Evolutionary conservation across 2,113 vertebrate genomes (phyloP).

Genomic region (Micromys minutus): DNA sequence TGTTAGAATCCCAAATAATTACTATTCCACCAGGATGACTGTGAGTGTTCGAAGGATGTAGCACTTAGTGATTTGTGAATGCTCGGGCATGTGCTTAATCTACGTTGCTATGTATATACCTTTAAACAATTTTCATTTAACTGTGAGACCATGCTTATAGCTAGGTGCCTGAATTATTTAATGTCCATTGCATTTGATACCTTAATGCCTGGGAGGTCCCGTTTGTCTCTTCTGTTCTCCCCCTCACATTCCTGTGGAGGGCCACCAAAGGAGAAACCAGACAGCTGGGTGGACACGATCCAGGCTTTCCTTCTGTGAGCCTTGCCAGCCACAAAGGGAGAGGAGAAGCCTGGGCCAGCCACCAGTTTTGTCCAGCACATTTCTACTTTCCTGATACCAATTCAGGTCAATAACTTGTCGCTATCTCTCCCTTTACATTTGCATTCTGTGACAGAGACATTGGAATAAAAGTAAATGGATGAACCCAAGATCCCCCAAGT

Average conservation of each 20-base stretch:
- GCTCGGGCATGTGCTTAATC: background rate
- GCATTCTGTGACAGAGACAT: background rate
- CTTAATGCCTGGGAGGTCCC: conserved; percentile 56
- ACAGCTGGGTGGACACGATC: conserved; percentile 41
- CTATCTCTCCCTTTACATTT: background rate
- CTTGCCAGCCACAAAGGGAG: conserved; percentile 42
- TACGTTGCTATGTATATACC: background rate
- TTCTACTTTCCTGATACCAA: background rate
- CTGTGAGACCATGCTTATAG: background rate
- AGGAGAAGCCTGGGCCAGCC: background rate
- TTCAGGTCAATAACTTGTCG: background rate
- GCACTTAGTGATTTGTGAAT: background rate
- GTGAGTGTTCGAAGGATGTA: background rate
- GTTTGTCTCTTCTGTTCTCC: background rate
- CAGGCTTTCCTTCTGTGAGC: conserved; percentile 2
- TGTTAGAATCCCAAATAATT: background rate
- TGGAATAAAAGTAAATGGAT: background rate
- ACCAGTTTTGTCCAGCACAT: background rate
- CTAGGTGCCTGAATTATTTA: background rate
- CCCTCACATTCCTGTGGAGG: conserved; percentile 59
- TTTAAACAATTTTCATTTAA: conserved; percentile 4
- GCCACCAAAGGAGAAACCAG: conserved; percentile 64
- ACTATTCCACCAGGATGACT: background rate
- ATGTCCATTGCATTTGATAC: background rate
- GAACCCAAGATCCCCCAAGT: background rate